phyloP scores from a whole-genome alignment of 2,797 vertebrate genomes.

The Betta splendens region DNA sequence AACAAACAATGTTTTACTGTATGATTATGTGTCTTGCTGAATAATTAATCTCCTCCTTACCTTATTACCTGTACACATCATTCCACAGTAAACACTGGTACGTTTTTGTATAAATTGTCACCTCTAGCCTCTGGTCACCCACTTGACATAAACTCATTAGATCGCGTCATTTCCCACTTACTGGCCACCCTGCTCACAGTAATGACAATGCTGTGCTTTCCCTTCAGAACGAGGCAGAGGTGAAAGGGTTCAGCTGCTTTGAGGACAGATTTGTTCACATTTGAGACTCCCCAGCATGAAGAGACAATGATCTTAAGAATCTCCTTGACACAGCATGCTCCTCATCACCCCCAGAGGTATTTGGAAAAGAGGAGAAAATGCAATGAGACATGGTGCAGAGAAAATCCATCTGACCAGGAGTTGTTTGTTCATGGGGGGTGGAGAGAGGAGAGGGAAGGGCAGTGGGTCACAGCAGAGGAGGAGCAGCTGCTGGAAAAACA shows the following conservation, averaged over 20 bases:
- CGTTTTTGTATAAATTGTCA: background rate
- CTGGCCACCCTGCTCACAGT: background rate
- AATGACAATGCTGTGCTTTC: constrained; percentile 5
- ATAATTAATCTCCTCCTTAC: background rate
- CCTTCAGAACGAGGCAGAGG: constrained; percentile 1
- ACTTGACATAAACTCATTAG: constrained; percentile 19
- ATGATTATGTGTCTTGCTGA: background rate
- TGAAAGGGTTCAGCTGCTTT: constrained; percentile 13
- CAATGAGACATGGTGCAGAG: constrained; percentile 44
- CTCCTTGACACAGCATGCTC: constrained; percentile 38
- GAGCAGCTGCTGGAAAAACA: constrained; percentile 16
- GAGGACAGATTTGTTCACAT: constrained; percentile 40
- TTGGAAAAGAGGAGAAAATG: constrained; percentile 40
- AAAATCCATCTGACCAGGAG: constrained; percentile 46
- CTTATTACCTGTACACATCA: background rate
- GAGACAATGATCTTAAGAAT: constrained; percentile 46
- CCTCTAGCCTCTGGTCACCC: background rate
- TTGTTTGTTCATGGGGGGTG: constrained; percentile 47
- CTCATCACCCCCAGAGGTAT: constrained; percentile 44
- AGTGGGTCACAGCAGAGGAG: constrained; percentile 26
- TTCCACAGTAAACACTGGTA: background rate
- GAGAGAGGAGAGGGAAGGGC: constrained; percentile 21
- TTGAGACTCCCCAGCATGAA: constrained; percentile 18
- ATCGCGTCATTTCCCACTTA: constrained; percentile 13
- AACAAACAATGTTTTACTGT: background rate